Evolutionary conservation across 2,797 vertebrate genomes (phyloP), one percentile per base, ranked within the genome.

Genomic region (Chiloscyllium punctatum): DNA sequence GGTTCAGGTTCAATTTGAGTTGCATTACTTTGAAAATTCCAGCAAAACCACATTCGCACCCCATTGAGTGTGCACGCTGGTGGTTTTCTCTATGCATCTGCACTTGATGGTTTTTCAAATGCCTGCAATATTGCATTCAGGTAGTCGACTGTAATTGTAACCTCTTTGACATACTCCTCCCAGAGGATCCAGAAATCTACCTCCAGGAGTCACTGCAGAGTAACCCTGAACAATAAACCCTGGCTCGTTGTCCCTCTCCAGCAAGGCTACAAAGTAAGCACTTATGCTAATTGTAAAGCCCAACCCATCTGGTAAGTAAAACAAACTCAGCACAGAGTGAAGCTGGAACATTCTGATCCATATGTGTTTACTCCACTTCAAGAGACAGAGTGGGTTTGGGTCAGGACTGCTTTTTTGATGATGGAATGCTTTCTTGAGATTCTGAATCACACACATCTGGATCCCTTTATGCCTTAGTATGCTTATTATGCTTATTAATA

Each of bases 401-500:
- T 37, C 4, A 21, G 57, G 18, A 57, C 4, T 68, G 11, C 57
- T 68, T 66, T 48, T 91, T 91, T 91, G 88, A 91, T 66, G 88
- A 33, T 37, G 33, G 88, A 91, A 68, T n/a, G n/a, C 88, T 57
- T 57, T 68, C 13, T 91, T 2, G 0, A 21, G 62, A 23, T 2
- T 66, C 33, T 91, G 57, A 66, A n/a, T 91, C 88, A 37, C 25
- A 0, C n/a, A 62, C 88, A 91, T 91, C 88, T 68, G 88, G 88
- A 68, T n/a, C 21, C 37, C 6, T 9, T 91, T 91, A 66, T 4
- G 9, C 1, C 37, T 30, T 30, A 30, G 42, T 48, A 48, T 48
- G 88, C n/a, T 37, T 91, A 91, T 91, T 48, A 48, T 48, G 88
- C n/a, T 37, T 91, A 68, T 91, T 68, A 91, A 91, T 91, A 68